Evolutionary conservation across 1,140 invertebrate species (phyloP), one percentile per base, ranked within the genome.

Genomic region (Drosophila sp.): DNA sequence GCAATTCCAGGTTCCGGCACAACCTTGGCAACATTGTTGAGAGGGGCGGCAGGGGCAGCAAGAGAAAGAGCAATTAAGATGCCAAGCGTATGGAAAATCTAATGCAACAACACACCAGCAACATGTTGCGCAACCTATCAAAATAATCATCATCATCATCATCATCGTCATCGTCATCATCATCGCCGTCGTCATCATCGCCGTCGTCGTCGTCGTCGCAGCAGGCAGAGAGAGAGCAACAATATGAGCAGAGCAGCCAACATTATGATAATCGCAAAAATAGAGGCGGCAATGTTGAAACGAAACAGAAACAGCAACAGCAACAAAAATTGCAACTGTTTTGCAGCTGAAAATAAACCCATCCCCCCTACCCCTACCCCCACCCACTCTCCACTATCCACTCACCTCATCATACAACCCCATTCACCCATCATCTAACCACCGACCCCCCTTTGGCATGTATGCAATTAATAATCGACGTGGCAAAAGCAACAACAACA

Each of bases 81-180:
- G 79, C 75, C 77, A 66, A 50, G 66, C 32, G 56, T 64, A 56
- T 47, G 40, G 41, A 76, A 70, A 70, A 32, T 35, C 35, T 38
- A 54, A 66, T 55, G 60, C 66, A 70, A 66, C 60, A 55, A 66
- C 61, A 47, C 23, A 44, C 32, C 68, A 60, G 76, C 72, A 89
- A 80, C 83, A 86, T 86, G 83, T 89, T 87, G 84, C 84, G 76
- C 84, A 87, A 87, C 84, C 83, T 87, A 87, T 87, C 84, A 89
- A 89, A 89, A 89, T 87, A 89, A 87, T 89, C 84, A 87, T 87
- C 83, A 80, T 83, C 83, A 87, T 38, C 35, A 38, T 38, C 35
- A 11, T 38, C 11, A 8, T 11, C 8, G 17, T 38, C 35, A 38
- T 38, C 35, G 10, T 38, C 11, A 8, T 11, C 8, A 87, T 89